Percentiles rank a stretch among this genome's conserved stretches.
phyloP scores from a whole-genome alignment of 1,140 invertebrate genomes.

The Archegozetes longisetosus region DNA sequence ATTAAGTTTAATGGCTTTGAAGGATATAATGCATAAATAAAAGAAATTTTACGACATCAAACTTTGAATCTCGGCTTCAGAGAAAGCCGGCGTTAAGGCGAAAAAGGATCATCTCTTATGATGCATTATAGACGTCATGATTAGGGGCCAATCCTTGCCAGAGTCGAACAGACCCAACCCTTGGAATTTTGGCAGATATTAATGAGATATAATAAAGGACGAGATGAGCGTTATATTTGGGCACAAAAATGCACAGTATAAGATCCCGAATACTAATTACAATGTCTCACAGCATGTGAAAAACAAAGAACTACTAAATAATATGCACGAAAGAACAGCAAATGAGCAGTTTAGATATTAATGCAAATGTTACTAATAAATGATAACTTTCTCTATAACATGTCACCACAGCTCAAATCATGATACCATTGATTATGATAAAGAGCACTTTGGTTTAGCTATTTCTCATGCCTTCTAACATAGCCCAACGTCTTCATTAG shows the following conservation, averaged over 20 bases:
- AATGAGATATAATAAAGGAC: not conserved
- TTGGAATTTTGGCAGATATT: not conserved
- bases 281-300: not conserved
- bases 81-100: not conserved
- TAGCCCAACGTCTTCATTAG: not conserved
- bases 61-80: no score
- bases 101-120: not conserved
- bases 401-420: not conserved
- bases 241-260: not conserved
- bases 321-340: not conserved
- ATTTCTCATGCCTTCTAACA: not conserved
- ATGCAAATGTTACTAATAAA: not conserved
- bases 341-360: not conserved
- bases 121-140: not conserved
- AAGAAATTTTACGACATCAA: no score
- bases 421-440: not conserved
- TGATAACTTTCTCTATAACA: not conserved
- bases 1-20: no score
- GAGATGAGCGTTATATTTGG: no score
- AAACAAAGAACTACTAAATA: not conserved
- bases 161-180: not conserved
- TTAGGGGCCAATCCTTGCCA: not conserved
- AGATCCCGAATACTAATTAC: not conserved
- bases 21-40: no score
- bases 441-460: not conserved